phyloP scores from a whole-genome alignment of 2,797 vertebrate genomes.

The Philypnodon macrostomus region DNA sequence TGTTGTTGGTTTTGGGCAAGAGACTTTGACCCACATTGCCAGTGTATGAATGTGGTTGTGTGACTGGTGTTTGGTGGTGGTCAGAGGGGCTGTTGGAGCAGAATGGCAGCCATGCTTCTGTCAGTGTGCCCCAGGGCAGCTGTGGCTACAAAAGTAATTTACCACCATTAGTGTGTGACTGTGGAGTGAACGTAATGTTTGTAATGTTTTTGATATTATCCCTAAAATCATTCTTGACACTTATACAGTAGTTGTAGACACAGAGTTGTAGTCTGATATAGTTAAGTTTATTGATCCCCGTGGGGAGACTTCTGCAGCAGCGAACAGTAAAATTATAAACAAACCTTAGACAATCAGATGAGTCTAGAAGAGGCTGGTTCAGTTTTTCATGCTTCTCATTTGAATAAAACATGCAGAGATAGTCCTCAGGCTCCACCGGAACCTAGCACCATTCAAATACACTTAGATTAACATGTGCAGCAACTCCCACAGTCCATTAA shows the following conservation, averaged over 20 bases:
- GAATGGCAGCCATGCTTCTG: not conserved
- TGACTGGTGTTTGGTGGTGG: not conserved
- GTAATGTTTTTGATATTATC: too few relatives aligned
- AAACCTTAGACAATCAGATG: not conserved
- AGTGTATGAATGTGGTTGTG: too few relatives aligned
- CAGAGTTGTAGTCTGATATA: conserved; percentile 43
- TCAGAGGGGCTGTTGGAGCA: not conserved
- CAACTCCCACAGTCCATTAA: not conserved
- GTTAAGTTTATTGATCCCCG: conserved; percentile 59
- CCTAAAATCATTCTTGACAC: too few relatives aligned
- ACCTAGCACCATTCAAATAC: conserved; percentile 35
- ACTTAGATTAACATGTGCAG: conserved; percentile 21
- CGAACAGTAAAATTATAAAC: conserved; percentile 34
- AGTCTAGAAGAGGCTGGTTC: not conserved
- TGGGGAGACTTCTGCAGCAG: conserved; percentile 38
- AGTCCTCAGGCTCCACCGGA: conserved; percentile 20
- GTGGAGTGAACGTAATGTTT: too few relatives aligned
- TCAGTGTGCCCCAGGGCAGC: too few relatives aligned
- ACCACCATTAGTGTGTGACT: too few relatives aligned
- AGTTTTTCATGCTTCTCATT: conserved; percentile 32
- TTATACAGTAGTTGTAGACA: too few relatives aligned
- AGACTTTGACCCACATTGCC: too few relatives aligned
- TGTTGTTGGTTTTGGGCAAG: too few relatives aligned
- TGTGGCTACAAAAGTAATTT: too few relatives aligned
- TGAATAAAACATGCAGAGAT: conserved; percentile 24